Percentiles rank a stretch among this genome's conserved stretches.
Conservation (phyloP, 2,888 invertebrate genomes). For the Cosmorhoe ocellata region DNA sequence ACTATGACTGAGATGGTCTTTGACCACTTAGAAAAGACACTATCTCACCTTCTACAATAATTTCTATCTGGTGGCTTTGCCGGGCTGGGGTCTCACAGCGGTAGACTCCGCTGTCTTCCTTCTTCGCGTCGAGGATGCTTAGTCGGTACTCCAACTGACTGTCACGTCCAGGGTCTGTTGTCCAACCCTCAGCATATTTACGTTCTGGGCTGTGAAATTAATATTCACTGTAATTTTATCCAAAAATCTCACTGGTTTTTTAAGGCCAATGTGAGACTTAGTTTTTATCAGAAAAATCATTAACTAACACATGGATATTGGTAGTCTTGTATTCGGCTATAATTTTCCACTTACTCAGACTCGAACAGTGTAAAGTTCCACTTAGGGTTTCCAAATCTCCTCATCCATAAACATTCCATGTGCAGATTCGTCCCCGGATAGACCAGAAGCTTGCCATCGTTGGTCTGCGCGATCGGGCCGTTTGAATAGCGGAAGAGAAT, state of each 20-base stretch:
- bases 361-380: slow-evolving; percentile 89
- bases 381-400: slow-evolving; percentile 92
- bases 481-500: slow-evolving; percentile 91
- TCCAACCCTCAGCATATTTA: slow-evolving; percentile 89
- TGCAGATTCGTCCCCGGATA: slow-evolving; percentile 93
- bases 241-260: no score
- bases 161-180: slow-evolving; percentile 90
- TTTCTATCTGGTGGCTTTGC: slow-evolving; percentile 90
- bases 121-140: slow-evolving; percentile 90
- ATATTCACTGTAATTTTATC: not conserved
- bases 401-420: slow-evolving; percentile 94
- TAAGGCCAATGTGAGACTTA: no score
- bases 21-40: not conserved
- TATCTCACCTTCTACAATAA: slow-evolving; percentile 86
- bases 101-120: slow-evolving; percentile 92
- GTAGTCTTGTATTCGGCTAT: no score
- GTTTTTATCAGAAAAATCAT: no score
- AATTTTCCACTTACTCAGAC: slow-evolving; percentile 66
- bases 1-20: no score
- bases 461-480: slow-evolving; percentile 93
- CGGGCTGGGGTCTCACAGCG: slow-evolving; percentile 93
- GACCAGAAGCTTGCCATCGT: slow-evolving; percentile 91
- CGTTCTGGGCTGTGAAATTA: slow-evolving; percentile 50
- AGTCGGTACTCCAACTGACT: slow-evolving; percentile 90
- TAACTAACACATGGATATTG: no score